Percentiles rank a stretch among this genome's conserved stretches.
Conservation (phyloP, 1,140 invertebrate species). For the Ostrea denselamellosa region DNA sequence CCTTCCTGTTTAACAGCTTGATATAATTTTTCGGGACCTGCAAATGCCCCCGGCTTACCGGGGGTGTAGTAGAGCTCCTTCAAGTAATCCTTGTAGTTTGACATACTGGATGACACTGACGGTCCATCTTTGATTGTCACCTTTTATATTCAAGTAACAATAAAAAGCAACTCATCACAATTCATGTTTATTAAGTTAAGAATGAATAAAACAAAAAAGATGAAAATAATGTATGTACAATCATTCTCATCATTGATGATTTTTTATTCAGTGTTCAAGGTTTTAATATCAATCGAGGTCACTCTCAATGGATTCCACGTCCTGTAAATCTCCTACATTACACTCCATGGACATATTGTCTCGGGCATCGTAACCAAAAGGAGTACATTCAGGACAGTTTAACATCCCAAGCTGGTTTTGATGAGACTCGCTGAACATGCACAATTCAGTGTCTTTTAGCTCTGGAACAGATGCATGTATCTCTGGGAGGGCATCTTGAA, state of each 20-base stretch:
- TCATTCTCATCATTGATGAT: no score
- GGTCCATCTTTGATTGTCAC: neutral
- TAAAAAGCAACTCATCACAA: neutral
- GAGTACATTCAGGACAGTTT: constrained; percentile 43
- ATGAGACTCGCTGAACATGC: constrained; percentile 37
- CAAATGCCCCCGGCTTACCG: constrained; percentile 44
- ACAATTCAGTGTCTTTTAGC: constrained; percentile 12
- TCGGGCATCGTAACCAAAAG: constrained; percentile 8
- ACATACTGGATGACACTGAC: neutral
- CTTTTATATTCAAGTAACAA: neutral
- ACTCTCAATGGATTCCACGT: neutral
- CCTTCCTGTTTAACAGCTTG: constrained; percentile 37
- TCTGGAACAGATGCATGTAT: constrained; percentile 46
- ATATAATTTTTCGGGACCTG: constrained; percentile 46
- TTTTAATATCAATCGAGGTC: neutral
- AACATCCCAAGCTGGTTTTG: constrained; percentile 25
- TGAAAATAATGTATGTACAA: no score
- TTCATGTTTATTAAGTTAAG: neutral
- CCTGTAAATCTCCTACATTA: neutral
- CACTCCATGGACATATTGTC: constrained; percentile 42
- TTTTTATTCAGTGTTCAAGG: neutral
- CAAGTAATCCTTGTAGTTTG: constrained; percentile 33
- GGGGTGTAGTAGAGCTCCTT: constrained; percentile 38
- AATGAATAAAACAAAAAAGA: no score
- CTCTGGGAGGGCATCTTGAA: constrained; percentile 21